A percentile compares a stretch with the other conserved stretches of the same genome.
Conservation (phyloP, 2,113 vertebrate genomes). For the Malurus melanocephalus region DNA sequence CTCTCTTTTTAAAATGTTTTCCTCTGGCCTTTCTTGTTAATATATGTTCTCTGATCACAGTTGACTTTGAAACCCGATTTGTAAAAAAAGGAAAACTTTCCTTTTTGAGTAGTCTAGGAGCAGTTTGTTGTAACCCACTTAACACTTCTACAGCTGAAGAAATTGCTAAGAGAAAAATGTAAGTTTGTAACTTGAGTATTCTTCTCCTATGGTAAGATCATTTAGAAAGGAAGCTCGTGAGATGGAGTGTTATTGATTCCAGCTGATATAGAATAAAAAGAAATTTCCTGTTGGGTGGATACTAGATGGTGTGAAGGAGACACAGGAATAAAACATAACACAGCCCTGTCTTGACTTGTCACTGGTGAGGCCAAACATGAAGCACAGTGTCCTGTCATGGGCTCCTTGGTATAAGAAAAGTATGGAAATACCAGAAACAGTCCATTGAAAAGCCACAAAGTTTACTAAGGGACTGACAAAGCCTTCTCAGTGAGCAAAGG, state of each 20-base stretch:
- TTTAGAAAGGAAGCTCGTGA: neutral
- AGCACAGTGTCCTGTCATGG: neutral
- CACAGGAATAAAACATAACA: neutral
- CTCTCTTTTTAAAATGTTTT: neutral
- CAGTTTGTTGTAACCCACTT: neutral
- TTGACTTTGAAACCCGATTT: neutral
- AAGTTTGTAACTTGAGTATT: neutral
- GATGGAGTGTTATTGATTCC: neutral
- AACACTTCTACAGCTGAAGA: neutral
- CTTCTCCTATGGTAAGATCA: neutral
- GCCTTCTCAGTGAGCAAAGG: neutral
- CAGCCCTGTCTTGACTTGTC: neutral
- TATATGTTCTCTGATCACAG: neutral
- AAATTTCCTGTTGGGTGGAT: neutral
- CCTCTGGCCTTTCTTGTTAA: conserved; percentile 12
- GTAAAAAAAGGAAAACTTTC: neutral
- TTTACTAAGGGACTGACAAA: neutral
- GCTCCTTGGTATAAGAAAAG: neutral
- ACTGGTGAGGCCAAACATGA: neutral
- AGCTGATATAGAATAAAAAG: neutral
- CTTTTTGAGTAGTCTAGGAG: neutral
- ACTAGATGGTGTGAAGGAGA: neutral
- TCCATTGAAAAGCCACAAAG: neutral
- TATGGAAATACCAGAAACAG: neutral
- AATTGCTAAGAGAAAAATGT: neutral